A percentile compares a stretch with the other conserved stretches of the same genome.
Conservation (phyloP, 37 sponge, comb jelly and placozoan genomes). For the Diacarnus erythraeanus region DNA sequence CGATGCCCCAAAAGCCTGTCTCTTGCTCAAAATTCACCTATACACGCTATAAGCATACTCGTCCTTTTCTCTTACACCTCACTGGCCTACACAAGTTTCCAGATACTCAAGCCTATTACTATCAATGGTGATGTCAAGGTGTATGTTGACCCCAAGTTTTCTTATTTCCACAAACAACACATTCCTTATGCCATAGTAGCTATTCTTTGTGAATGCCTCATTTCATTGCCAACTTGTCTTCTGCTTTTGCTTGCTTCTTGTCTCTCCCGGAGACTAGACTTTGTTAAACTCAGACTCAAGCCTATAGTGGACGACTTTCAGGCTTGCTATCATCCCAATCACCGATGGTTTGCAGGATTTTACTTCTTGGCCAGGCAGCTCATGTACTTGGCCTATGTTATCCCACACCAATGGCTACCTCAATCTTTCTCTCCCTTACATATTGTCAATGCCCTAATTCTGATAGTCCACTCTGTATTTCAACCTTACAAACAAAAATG, state of each 20-base stretch:
- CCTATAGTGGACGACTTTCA: slow-evolving; percentile 56
- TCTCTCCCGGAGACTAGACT: neutral
- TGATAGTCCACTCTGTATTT: slow-evolving; percentile 11
- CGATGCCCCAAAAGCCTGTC: neutral
- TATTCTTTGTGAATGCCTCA: slow-evolving; percentile 17
- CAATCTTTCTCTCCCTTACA: too few relatives aligned
- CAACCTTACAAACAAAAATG: slow-evolving; percentile 33
- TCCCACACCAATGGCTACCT: neutral
- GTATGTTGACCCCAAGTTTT: neutral
- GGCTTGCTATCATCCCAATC: slow-evolving; percentile 33
- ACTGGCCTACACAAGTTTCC: slow-evolving; percentile 9
- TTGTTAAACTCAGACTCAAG: slow-evolving; percentile 24
- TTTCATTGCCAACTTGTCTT: slow-evolving; percentile 18
- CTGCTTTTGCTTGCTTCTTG: slow-evolving; percentile 38
- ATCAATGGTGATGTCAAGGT: neutral
- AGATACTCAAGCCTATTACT: slow-evolving; percentile 12
- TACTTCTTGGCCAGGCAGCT: slow-evolving; percentile 38
- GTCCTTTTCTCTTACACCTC: slow-evolving; percentile 15
- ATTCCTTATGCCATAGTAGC: slow-evolving; percentile 44
- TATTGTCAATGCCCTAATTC: neutral
- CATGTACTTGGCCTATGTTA: slow-evolving; percentile 20
- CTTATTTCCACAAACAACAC: slow-evolving; percentile 14
- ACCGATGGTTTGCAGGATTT: slow-evolving; percentile 54
- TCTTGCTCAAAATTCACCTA: slow-evolving; percentile 14
- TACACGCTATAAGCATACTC: slow-evolving; percentile 29